These are phyloP conservation scores for Gibbula magus DNA, from an alignment of 2,888 invertebrate genomes.

Conservation along the genomic window DNA sequence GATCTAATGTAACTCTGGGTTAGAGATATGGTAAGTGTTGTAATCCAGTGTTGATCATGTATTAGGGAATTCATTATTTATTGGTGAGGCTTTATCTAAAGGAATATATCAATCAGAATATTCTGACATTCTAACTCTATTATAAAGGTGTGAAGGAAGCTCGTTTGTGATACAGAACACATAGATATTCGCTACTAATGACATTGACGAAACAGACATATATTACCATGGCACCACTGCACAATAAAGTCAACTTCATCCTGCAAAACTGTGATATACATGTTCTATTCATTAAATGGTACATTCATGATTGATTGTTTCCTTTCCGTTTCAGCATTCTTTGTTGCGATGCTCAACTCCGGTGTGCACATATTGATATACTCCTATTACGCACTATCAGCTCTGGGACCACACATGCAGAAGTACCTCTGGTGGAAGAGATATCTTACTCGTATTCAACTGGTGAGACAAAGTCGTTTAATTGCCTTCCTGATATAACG, in stretches of 20 bases:
- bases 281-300: too few relatives aligned
- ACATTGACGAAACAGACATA: neutral
- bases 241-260: neutral
- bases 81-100: too few relatives aligned
- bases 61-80: too few relatives aligned
- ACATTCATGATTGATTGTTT: neutral
- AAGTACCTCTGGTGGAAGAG: slow-evolving; percentile 69
- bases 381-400: slow-evolving; percentile 62
- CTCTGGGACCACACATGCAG: slow-evolving; percentile 59
- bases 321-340: slow-evolving; percentile 48
- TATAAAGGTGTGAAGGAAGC: too few relatives aligned
- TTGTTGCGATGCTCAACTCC: slow-evolving; percentile 62
- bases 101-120: too few relatives aligned
- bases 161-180: too few relatives aligned
- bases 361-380: slow-evolving; percentile 66
- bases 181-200: too few relatives aligned
- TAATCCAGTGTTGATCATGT: too few relatives aligned
- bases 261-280: too few relatives aligned
- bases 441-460: slow-evolving; percentile 62
- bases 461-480: slow-evolving; percentile 45
- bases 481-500: neutral
- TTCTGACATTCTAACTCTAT: too few relatives aligned
- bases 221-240: neutral
- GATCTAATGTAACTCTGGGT: too few relatives aligned
- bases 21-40: too few relatives aligned